Conservation (phyloP, 2,888 invertebrate species). For the Plebejus argus region DNA sequence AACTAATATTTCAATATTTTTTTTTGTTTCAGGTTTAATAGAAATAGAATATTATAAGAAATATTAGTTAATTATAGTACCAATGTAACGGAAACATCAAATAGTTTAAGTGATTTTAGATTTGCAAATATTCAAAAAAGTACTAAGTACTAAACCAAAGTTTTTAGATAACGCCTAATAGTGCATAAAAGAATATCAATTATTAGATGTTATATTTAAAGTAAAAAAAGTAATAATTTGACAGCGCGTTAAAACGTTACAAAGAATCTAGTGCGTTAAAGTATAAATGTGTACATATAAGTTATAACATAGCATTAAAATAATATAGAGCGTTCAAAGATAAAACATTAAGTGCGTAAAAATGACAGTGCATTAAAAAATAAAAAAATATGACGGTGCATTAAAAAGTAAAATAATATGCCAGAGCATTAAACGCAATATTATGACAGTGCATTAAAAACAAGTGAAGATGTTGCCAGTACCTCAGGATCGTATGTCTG, state of each 20-base stretch:
- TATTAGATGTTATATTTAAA: background rate
- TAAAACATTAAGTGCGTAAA: background rate
- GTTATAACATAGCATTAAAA: background rate
- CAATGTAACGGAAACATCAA: slow-evolving; percentile 31
- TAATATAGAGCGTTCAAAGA: background rate
- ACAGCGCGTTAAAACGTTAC: background rate
- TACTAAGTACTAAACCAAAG: background rate
- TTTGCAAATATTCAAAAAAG: slow-evolving; percentile 14
- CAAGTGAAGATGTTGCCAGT: slow-evolving; percentile 71
- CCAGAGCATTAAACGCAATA: background rate
- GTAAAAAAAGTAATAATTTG: background rate
- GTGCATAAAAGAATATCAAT: slow-evolving; percentile 1
- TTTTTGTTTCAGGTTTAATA: slow-evolving; percentile 28
- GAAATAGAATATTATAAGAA: background rate
- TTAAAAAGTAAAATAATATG: background rate
- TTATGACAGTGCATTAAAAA: slow-evolving; percentile 32
- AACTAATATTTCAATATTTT: background rate
- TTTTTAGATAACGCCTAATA: background rate
- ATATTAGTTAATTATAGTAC: slow-evolving; percentile 10
- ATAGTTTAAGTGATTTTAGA: background rate
- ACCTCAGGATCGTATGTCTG: slow-evolving; percentile 80
- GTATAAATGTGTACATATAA: background rate
- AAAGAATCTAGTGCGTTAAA: background rate
- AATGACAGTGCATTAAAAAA: background rate
- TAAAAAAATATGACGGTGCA: background rate